Evolutionary conservation across 2,797 vertebrate genomes (phyloP).

Genomic region (Pseudochirops corinnae): DNA sequence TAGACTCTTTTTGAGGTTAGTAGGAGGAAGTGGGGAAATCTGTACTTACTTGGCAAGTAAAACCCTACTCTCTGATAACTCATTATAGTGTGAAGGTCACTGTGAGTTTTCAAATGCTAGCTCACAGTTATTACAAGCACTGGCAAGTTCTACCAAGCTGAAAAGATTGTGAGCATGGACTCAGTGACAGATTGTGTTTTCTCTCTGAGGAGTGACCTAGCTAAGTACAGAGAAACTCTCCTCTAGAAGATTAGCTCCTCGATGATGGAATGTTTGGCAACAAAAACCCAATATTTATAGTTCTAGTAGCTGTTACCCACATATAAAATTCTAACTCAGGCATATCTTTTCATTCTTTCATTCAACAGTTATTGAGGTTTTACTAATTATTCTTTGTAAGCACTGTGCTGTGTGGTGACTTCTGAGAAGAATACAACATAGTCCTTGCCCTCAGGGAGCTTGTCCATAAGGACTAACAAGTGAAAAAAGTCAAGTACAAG

Average conservation of each 20-base stretch:
- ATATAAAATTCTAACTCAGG: slow-evolving; percentile 37
- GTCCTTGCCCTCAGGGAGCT: slow-evolving; percentile 13
- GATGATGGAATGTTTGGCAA: neutral
- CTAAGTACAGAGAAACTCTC: neutral
- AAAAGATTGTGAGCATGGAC: neutral
- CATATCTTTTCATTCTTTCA: slow-evolving; percentile 43
- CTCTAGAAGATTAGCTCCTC: neutral
- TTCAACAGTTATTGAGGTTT: slow-evolving; percentile 8
- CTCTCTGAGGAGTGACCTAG: neutral
- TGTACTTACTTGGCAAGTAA: neutral
- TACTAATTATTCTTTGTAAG: neutral
- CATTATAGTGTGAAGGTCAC: neutral
- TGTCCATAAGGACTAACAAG: slow-evolving; percentile 21
- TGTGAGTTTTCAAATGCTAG: neutral
- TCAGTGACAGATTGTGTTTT: neutral
- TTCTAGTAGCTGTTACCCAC: neutral
- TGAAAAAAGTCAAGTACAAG: slow-evolving; percentile 23
- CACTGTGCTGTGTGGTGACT: neutral
- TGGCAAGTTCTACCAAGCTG: neutral
- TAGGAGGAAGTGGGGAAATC: neutral
- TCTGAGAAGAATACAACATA: slow-evolving; percentile 32
- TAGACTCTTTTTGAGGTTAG: neutral
- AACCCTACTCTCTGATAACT: neutral
- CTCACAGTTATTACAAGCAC: neutral
- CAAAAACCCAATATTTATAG: neutral